These are phyloP conservation scores for Pelvicachromis taeniatus DNA, from an alignment of 2,113 vertebrate genomes.

Conservation along the genomic window DNA sequence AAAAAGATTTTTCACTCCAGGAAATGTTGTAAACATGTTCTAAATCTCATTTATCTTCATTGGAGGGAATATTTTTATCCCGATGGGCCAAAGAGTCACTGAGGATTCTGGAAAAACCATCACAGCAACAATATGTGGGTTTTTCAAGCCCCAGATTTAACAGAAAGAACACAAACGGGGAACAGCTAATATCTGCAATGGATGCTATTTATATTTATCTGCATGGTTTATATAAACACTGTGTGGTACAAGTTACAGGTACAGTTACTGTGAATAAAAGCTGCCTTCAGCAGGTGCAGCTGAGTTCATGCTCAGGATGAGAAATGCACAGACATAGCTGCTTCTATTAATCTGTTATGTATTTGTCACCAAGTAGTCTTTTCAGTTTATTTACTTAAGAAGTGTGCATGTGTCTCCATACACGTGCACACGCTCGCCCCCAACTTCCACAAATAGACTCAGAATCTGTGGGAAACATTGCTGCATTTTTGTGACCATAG, in stretches of 20 bases:
- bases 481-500: neutral
- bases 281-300: neutral
- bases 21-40: neutral
- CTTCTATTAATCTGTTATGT: neutral
- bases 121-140: neutral
- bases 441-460: neutral
- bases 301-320: neutral
- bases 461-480: neutral
- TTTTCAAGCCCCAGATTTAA: neutral
- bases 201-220: neutral
- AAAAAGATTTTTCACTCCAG: neutral
- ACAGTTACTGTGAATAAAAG: neutral
- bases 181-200: neutral
- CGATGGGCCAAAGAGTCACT: neutral
- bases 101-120: neutral
- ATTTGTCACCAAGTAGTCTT: neutral
- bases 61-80: neutral
- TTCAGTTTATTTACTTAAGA: neutral
- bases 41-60: neutral
- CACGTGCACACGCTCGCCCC: rapidly evolving
- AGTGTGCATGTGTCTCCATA: neutral
- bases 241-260: neutral
- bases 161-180: neutral
- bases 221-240: neutral
- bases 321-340: neutral